These are phyloP conservation scores for Dromaius novaehollandiae DNA, from an alignment of 2,113 vertebrate species.

Conservation along the genomic window DNA sequence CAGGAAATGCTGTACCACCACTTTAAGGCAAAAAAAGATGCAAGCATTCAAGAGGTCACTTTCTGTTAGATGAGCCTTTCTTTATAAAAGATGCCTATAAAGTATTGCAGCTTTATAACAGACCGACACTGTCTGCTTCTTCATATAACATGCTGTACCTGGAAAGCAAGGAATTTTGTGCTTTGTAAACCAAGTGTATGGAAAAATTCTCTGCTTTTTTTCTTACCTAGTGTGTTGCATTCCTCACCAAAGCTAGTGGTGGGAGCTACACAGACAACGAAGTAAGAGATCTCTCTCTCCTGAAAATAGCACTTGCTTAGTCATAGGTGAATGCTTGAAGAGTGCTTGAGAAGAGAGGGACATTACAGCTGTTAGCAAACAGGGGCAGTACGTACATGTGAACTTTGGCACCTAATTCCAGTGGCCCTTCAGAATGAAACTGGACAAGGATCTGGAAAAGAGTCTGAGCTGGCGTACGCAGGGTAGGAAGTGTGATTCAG, in stretches of 20 bases:
- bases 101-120: not conserved
- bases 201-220: not conserved
- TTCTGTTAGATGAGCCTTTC: not conserved
- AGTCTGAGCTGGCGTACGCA: not conserved
- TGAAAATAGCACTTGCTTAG: not conserved
- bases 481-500: not conserved
- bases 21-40: slow-evolving; percentile 8
- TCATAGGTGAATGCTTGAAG: not conserved
- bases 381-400: not conserved
- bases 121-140: not conserved
- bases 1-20: not conserved
- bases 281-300: not conserved
- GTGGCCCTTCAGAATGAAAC: not conserved
- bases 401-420: not conserved
- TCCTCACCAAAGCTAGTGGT: not conserved
- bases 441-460: not conserved
- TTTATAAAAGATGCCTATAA: not conserved
- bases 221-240: not conserved
- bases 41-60: not conserved
- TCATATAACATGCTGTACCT: not conserved
- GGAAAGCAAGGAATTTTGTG: not conserved
- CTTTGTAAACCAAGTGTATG: not conserved
- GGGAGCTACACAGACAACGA: not conserved
- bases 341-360: not conserved
- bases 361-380: not conserved